phyloP scores from a whole-genome alignment of 2,797 vertebrate species.

The Rhabdophis nuchalis region DNA sequence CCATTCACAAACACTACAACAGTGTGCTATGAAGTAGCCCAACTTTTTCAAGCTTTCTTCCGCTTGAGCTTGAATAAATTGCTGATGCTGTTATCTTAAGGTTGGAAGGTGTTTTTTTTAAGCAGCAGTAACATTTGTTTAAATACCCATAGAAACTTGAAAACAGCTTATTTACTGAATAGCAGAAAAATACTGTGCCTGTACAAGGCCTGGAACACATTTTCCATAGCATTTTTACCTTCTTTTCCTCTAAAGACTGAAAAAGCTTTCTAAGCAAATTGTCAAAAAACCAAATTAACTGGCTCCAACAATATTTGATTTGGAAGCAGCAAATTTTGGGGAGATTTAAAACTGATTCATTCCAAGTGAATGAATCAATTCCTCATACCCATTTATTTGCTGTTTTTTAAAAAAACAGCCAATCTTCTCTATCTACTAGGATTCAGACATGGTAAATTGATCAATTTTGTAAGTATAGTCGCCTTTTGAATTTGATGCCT shows the following conservation, averaged over 20 bases:
- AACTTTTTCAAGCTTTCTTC: neutral
- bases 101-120: neutral
- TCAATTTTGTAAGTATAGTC: neutral
- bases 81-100: neutral
- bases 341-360: neutral
- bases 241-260: neutral
- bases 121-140: neutral
- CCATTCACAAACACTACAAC: neutral
- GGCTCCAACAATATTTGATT: neutral
- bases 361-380: neutral
- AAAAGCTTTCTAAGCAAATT: neutral
- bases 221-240: neutral
- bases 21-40: neutral
- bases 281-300: neutral
- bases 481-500: neutral
- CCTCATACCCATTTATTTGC: neutral
- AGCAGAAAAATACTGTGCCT: neutral
- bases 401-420: neutral
- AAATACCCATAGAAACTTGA: neutral
- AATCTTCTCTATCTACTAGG: neutral
- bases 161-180: neutral
- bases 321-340: neutral
- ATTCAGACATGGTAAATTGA: neutral
- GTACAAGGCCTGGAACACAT: neutral
- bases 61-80: neutral